phyloP scores from a whole-genome alignment of 2,888 invertebrate genomes.

The Agonopterix arenella region DNA sequence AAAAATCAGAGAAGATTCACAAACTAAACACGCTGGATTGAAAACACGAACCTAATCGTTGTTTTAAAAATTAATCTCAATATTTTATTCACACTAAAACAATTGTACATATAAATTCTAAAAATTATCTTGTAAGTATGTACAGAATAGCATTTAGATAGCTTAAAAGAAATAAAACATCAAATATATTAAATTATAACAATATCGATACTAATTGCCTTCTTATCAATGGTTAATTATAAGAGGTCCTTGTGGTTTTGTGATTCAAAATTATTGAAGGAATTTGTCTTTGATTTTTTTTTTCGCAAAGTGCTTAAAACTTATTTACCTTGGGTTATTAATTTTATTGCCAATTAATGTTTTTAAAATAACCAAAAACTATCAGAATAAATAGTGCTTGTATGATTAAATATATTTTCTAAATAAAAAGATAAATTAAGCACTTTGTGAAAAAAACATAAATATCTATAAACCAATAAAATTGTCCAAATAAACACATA shows the following conservation, averaged over 20 bases:
- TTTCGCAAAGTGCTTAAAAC: constrained; percentile 43
- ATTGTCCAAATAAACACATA: constrained; percentile 29
- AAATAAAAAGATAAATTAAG: constrained; percentile 29
- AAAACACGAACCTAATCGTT: constrained; percentile 47
- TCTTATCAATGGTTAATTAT: constrained; percentile 77
- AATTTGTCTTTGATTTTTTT: constrained; percentile 17
- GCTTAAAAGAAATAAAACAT: constrained; percentile 75
- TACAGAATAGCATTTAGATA: constrained; percentile 72
- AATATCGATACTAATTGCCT: constrained; percentile 75
- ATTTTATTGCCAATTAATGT: no score
- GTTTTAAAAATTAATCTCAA: constrained; percentile 64
- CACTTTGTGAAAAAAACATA: constrained; percentile 38
- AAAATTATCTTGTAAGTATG: constrained; percentile 62
- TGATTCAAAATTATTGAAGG: constrained; percentile 54
- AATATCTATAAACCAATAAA: constrained; percentile 19
- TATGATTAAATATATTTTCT: not conserved
- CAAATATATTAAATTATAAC: constrained; percentile 77
- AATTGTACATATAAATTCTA: constrained; percentile 74
- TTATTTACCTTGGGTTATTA: constrained; percentile 1
- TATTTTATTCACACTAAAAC: constrained; percentile 75
- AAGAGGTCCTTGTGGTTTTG: constrained; percentile 78
- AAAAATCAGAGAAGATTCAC: constrained; percentile 44
- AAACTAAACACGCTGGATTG: constrained; percentile 49
- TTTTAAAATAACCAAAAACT: no score
- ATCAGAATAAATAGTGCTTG: no score